phyloP scores from a whole-genome alignment of 1,140 invertebrate genomes.

The Colletes gigas region DNA sequence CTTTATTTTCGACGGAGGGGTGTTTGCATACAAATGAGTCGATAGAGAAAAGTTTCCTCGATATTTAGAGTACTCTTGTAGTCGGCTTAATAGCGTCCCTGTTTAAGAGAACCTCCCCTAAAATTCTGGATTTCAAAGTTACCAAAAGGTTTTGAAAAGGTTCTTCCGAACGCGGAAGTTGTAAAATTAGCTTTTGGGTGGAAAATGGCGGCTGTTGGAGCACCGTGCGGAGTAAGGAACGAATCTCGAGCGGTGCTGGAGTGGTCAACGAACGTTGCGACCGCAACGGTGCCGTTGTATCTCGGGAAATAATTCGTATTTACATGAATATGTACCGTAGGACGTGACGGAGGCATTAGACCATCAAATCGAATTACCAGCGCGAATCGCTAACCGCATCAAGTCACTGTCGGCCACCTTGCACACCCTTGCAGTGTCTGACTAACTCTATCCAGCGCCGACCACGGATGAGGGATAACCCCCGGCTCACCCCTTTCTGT shows the following conservation, averaged over 20 bases:
- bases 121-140: no score
- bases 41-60: no score
- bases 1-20: no score
- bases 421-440: conserved; percentile 63
- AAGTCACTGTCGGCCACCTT: conserved; percentile 75
- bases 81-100: no score
- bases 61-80: no score
- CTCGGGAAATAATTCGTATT: conserved; percentile 72
- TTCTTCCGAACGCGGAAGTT: no score
- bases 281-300: conserved; percentile 32
- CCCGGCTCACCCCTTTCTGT: conserved; percentile 57
- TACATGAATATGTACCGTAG: conserved; percentile 72
- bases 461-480: conserved; percentile 58
- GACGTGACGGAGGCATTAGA: conserved; percentile 68
- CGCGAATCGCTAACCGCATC: conserved; percentile 74
- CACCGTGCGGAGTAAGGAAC: conserved; percentile 14
- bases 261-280: conserved; percentile 54
- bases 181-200: no score
- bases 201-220: no score
- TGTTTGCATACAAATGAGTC: no score
- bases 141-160: no score
- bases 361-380: conserved; percentile 73
- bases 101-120: no score
- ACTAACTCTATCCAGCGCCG: conserved; percentile 61
- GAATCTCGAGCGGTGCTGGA: conserved; percentile 17